Base-by-base conservation (phyloP, 2,797 vertebrate species). In the Sparidentex hasta region DNA sequence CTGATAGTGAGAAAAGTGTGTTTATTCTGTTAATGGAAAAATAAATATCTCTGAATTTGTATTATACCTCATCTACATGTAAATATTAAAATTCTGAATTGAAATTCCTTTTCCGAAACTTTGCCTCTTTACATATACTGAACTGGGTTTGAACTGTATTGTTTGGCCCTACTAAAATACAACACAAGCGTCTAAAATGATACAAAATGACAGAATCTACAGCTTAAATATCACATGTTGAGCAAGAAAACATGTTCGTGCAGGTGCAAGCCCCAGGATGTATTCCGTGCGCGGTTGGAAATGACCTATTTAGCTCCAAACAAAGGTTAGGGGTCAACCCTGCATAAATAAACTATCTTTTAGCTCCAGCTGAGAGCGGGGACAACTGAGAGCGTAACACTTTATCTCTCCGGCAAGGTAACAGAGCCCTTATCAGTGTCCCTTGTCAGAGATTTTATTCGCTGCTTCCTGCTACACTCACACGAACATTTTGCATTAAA, bases 401-500 rank as follows among this genome's bases (percentile, higher is more conserved):
- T 80, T 64, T 61, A 80, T 77, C 81, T 81, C 62, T 81, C 70
- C 38, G 63, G 50, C 59, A 76, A 82, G 78, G 74, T 61, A 59
- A 76, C 74, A 18, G 73, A 64, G 56, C 25, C 44, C 69, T 90
- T 87, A 94, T 95, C 92, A 67, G 52, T 16, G 50, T 58, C 38
- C 18, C 55, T 8, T 3, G 78, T 84, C 74, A 44, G 65, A 41
- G 71, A 82, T 81, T 84, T 78, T n/a, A 82, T 78, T 72, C 55
- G 20, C 61, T 0, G 48, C 80, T 90, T 93, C 89, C 87, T 85
- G 83, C 73, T 87, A 2, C 9, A 41, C 65, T 54, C 57, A 80
- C 81, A 78, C 61, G 58, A 74, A 76, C 13, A 44, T 57, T 92
- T 95, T 94, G 90, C 92, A 94, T 93, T 86, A 66, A 84, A 89